Evolutionary conservation across 2,888 invertebrate species (phyloP), one percentile per base, ranked within the genome.

Genomic region (Dryomyza anilis): DNA sequence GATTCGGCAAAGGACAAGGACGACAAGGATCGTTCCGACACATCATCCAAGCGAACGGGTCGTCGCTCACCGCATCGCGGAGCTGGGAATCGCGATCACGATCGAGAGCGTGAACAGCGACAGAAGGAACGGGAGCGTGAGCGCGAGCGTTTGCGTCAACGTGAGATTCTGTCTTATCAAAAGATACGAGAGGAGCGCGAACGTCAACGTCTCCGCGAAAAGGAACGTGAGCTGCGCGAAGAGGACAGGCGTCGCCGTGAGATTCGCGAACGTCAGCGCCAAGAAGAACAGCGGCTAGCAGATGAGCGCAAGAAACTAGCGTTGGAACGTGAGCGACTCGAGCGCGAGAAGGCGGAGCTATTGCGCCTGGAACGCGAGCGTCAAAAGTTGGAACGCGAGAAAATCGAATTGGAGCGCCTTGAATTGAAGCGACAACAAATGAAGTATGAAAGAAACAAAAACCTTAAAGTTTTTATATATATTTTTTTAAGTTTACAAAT

Each of bases 261-360:
- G 76, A 88, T 92, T 12, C 94, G 95, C 77, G 86, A 94, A 3
- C 87, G 92, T 10, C 93, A 95, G 79, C 88, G 93, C 4, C 91
- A 92, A 78, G 95, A 96, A 84, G 92, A 94, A 39, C 87, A 90
- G 50, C 89, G 93, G 59, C 86, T 95, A 59, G 91, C 91, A 67
- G 86, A 92, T 57, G 94, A 95, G 80, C 86, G 93, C 27, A 92
- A 93, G 75, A 92, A 92, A 76, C 84, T 95, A 68, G 87, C 92
- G 52, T 84, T 92, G 14, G 96, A 96, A 83, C 88, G 94, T 23
- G 95, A 95, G 75, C 89, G 91, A 72, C 89, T 96, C 61, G 96
- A 96, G 78, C 88, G 93, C 3, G 95, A 95, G 78, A 93, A 93
- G 82, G 91, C 92, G 16, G 95, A 96, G 78, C 81, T 95, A 25